Percentiles rank a stretch among this genome's conserved stretches.
Conservation (phyloP, 1,140 invertebrate genomes). For the Carposina sasakii region DNA sequence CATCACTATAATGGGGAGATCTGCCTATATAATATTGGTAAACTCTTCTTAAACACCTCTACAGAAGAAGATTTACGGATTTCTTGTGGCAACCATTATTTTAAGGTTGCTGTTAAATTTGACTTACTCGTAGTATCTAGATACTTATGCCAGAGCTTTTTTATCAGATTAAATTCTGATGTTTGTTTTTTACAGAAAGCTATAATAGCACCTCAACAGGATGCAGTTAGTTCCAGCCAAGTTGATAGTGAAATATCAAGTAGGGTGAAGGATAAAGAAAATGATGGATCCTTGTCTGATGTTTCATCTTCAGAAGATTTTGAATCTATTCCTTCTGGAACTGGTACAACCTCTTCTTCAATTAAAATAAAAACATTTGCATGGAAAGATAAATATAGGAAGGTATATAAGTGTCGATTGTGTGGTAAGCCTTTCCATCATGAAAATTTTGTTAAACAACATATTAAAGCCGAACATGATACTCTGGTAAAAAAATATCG, state of each 20-base stretch:
- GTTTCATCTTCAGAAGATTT: constrained; percentile 7
- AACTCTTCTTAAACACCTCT: no score
- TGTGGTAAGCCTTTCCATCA: constrained; percentile 28
- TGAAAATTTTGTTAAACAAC: constrained; percentile 22
- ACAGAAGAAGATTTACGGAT: no score
- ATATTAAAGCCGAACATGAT: constrained; percentile 13
- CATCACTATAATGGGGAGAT: no score
- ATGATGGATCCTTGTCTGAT: no score
- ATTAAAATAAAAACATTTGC: constrained; percentile 14
- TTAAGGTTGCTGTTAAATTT: no score
- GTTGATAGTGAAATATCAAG: no score
- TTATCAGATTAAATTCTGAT: no score
- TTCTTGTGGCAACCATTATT: no score
- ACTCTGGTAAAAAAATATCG: constrained; percentile 16
- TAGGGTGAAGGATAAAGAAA: no score
- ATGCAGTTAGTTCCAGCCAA: constrained; percentile 31
- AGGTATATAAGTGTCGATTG: constrained; percentile 38
- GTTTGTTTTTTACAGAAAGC: neutral
- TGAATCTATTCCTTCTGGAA: constrained; percentile 7
- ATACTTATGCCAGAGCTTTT: no score
- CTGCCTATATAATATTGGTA: no score
- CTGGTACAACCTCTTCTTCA: constrained; percentile 7
- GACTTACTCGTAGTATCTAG: no score
- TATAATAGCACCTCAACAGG: constrained; percentile 17
- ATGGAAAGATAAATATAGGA: constrained; percentile 32